Evolutionary conservation across 2,888 invertebrate species (phyloP), one percentile per base, ranked within the genome.

Genomic region (Chrysolina oricalcia): DNA sequence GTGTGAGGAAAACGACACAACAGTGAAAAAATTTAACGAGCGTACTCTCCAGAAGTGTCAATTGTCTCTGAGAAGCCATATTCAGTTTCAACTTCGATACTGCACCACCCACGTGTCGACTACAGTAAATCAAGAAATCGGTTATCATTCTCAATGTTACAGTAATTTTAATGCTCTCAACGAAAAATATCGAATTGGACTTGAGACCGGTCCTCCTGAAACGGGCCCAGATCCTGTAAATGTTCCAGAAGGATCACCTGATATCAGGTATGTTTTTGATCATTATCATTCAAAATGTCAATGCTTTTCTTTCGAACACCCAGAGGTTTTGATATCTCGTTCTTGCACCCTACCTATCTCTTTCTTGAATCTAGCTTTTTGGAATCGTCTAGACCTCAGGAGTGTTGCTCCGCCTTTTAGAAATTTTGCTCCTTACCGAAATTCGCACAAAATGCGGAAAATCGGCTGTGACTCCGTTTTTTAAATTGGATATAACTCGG

Each of bases 1-100:
- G 62, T 62, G 62, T 21, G 23, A 62, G 62, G 23, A 62, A 62
- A 62, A 62, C 19, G 62, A 62, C 62, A 62, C 62, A 62, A 62
- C 62, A 62, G 62, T 62, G 21, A 62, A 62, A 62, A 62, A 62
- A 62, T 62, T 62, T 62, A 62, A 62, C 62, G 62, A 62, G 62
- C 62, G 62, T 62, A 62, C 62, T 62, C 62, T 62, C 62, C 62
- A 62, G 62, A 21, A 21, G 62, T 62, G 62, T 62, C 62, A 62
- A n/a, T 62, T 62, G 62, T 62, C 62, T 62, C 62, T 62, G 62
- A 62, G 62, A 62, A 62, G 62, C 62, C 62, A 62, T 62, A n/a
- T n/a, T 19, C 62, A 62, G 19, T 62, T 62, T 62, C 62, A 62
- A 62, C 62, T 62, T 62, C 62, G 62, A 27, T 62, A 62, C 62